These are phyloP conservation scores for Tenualosa thibaudeaui DNA, from an alignment of 2,797 vertebrate genomes.

Conservation along the genomic window DNA sequence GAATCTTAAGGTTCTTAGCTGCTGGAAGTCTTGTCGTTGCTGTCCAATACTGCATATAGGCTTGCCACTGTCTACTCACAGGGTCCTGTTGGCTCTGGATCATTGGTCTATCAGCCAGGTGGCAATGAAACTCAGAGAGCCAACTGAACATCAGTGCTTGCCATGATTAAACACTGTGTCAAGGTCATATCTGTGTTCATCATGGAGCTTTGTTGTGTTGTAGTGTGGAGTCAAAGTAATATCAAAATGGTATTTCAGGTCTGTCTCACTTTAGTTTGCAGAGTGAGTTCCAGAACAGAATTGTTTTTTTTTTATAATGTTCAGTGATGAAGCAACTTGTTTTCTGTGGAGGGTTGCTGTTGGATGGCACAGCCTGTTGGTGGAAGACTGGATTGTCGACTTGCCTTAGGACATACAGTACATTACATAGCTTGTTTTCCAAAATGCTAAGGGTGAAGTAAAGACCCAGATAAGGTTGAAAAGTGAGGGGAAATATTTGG, in stretches of 20 bases:
- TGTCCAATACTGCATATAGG: neutral
- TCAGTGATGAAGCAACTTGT: neutral
- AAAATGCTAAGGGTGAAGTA: no score
- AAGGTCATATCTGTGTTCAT: neutral
- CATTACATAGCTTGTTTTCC: no score
- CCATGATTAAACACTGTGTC: neutral
- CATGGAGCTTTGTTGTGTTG: neutral
- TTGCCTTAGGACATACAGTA: no score
- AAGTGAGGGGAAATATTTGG: no score
- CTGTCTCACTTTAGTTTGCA: neutral
- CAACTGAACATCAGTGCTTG: neutral
- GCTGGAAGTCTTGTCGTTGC: neutral
- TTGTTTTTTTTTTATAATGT: neutral
- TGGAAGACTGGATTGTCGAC: neutral
- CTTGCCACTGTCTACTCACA: neutral
- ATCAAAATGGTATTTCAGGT: neutral
- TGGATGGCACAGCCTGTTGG: neutral
- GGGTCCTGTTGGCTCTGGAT: neutral
- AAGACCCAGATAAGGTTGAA: no score
- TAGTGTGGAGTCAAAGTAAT: neutral
- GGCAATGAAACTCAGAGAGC: neutral
- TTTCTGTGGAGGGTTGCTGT: neutral
- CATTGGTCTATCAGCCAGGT: no score
- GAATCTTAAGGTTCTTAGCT: no score
- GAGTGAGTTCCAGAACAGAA: neutral